Percentiles rank a stretch among this genome's conserved stretches.
phyloP scores from a whole-genome alignment of 2,113 vertebrate species.

The Strix aluco region DNA sequence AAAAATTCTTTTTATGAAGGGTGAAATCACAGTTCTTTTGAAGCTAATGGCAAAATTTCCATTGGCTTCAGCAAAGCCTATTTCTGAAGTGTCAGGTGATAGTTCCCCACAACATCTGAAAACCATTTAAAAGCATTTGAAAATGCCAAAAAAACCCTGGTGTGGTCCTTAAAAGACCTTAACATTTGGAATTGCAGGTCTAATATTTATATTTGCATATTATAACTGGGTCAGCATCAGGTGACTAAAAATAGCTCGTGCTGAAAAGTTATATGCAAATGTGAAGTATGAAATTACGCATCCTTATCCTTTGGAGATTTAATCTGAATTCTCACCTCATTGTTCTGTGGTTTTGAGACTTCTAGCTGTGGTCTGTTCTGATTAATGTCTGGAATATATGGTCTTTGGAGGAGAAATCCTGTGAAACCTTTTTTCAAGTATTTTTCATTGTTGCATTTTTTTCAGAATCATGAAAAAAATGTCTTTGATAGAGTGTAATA shows the following conservation, averaged over 20 bases:
- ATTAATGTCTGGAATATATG: neutral
- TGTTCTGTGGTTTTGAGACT: neutral
- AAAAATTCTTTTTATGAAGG: neutral
- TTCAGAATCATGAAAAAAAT: neutral
- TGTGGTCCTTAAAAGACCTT: neutral
- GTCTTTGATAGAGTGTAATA: neutral
- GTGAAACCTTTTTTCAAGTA: accelerated
- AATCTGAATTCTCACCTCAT: neutral
- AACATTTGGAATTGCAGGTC: neutral
- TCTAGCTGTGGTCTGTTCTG: neutral
- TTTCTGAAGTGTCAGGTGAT: neutral
- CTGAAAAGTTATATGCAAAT: neutral
- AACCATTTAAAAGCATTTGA: neutral
- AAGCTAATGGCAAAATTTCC: neutral
- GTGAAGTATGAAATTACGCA: neutral
- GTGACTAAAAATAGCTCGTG: neutral
- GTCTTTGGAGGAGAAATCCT: neutral
- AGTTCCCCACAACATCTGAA: neutral
- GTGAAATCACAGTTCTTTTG: neutral
- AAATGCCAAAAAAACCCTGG: neutral
- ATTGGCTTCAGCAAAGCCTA: neutral
- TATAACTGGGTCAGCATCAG: neutral
- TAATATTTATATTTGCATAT: neutral
- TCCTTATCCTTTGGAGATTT: neutral
- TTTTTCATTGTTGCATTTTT: neutral